Percentiles rank a stretch among this genome's conserved stretches.
These are phyloP conservation scores for Monochamus saltuarius DNA, from an alignment of 1,140 invertebrate genomes.

Conservation along the genomic window DNA sequence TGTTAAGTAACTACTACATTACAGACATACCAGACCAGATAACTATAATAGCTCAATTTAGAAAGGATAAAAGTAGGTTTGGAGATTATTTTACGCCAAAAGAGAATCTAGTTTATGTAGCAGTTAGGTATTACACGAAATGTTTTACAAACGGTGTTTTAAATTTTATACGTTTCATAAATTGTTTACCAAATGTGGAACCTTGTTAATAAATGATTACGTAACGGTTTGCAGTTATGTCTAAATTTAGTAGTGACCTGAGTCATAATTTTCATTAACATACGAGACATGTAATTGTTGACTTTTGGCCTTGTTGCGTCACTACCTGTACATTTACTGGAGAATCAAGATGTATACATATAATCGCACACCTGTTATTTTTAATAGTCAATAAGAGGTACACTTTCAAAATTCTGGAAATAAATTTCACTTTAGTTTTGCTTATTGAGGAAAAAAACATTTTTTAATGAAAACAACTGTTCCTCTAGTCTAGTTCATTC, in stretches of 20 bases:
- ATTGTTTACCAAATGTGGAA: constrained; percentile 11
- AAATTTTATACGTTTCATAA: not conserved
- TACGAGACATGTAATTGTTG: not conserved
- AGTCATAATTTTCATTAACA: constrained; percentile 17
- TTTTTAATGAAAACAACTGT: no score
- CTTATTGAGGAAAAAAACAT: no score
- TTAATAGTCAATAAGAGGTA: no score
- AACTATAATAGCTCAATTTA: no score
- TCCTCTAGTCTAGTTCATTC: no score
- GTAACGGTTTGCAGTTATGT: not conserved
- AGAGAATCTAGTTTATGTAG: not conserved
- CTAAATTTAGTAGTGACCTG: constrained; percentile 23
- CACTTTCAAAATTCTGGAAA: no score
- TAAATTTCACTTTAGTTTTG: no score
- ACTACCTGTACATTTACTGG: not conserved
- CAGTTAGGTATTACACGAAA: not conserved
- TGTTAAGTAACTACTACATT: no score
- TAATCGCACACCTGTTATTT: no score
- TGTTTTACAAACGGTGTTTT: not conserved
- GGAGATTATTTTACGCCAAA: not conserved
- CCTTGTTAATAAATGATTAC: not conserved
- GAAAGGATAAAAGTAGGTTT: no score
- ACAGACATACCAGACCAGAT: no score
- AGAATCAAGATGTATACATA: no score
- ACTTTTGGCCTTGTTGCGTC: constrained; percentile 15